Evolutionary conservation across 2,888 invertebrate genomes (phyloP), one percentile per base, ranked within the genome.

Genomic region (Agriopis leucophaearia): DNA sequence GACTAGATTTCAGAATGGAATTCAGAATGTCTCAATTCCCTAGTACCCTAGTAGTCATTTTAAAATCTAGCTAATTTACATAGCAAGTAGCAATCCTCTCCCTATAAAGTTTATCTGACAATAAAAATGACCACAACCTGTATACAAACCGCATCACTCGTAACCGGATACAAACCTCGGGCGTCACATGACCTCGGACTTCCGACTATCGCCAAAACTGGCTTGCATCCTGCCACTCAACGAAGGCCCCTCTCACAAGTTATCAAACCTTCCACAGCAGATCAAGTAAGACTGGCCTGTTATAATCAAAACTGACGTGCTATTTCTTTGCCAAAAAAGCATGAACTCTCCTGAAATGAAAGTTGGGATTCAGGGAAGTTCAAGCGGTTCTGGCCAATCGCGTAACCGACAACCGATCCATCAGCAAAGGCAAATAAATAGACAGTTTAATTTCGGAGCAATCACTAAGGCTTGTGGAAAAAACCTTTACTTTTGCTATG

Each of bases 181-280:
- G 81, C 84, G 79, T 81, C 83, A 85, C 83, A 81, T 84, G 88
- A 87, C 89, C 89, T 86, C 88, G 81, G 81, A 83, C 82, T 82
- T 89, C 88, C 86, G 84, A 74, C 80, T 79, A 73, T 81, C 79
- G 79, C 82, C 83, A 79, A 84, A 84, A 82, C 81, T 84, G 83
- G 85, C 82, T 79, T 80, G 78, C 77, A 76, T 84, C 78, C 73
- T 72, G 73, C 83, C 83, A 81, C 68, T 57, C 35, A 45, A 67
- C 64, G 58, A 16, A 66, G 78, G 78, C 38, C 77, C 57, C 38
- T 61, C 48, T 51, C 45, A n/a, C 2, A 12, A 50, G 36, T 48
- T 45, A 27, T 47, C 57, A 42, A 15, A 65, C 18, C 50, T 64
- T 50, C 54, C 9, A 8, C 9, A 47, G 38, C 54, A 50, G 66